Evolutionary conservation across 2,797 vertebrate genomes (phyloP).

Genomic region (Chaetophractus vellerosus): DNA sequence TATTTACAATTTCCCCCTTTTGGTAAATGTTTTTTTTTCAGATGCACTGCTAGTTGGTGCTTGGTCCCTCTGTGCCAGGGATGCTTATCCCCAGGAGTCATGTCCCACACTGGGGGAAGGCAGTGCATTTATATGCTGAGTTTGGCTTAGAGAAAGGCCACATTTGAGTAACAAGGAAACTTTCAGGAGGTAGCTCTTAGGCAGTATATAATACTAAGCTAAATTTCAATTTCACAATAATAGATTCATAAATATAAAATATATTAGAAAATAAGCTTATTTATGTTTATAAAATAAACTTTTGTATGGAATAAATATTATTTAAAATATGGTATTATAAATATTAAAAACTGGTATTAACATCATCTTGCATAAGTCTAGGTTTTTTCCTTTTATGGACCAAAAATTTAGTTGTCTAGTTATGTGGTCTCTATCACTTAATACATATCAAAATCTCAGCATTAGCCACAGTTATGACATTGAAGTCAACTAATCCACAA

Average conservation of each 20-base stretch:
- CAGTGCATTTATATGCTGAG: too few relatives aligned
- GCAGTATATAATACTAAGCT: too few relatives aligned
- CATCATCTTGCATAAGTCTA: constrained; percentile 3
- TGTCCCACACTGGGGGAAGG: too few relatives aligned
- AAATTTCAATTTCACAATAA: too few relatives aligned
- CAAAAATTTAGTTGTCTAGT: constrained; percentile 5
- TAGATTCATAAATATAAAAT: background rate
- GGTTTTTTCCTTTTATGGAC: background rate
- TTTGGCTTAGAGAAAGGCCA: too few relatives aligned
- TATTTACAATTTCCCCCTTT: too few relatives aligned
- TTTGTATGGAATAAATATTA: background rate
- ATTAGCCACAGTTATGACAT: constrained; percentile 19
- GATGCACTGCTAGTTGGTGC: too few relatives aligned
- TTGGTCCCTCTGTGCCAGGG: too few relatives aligned
- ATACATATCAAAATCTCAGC: background rate
- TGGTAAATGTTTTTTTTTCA: too few relatives aligned
- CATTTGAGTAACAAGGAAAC: too few relatives aligned
- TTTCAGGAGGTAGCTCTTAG: too few relatives aligned
- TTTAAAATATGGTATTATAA: background rate
- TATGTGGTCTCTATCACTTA: background rate
- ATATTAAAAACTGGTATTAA: background rate
- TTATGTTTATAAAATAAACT: background rate
- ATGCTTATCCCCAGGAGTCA: too few relatives aligned
- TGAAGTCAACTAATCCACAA: constrained; percentile 57
- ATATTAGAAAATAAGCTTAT: constrained; percentile 5